These are phyloP conservation scores for Engraulis encrasicolus DNA, from an alignment of 2,113 vertebrate genomes.

Conservation along the genomic window DNA sequence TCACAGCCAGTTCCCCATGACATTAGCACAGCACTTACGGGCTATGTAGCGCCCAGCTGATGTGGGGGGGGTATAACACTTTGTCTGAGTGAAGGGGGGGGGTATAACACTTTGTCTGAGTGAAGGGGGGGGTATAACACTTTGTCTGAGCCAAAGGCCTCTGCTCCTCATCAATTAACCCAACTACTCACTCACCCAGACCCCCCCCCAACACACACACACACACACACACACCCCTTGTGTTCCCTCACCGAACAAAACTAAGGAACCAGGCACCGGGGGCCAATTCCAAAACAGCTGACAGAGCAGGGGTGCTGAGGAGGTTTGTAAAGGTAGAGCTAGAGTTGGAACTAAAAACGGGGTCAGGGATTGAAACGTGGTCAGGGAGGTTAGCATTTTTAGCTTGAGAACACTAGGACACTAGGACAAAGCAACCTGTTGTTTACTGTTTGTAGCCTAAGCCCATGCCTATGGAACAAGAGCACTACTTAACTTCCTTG, in stretches of 20 bases:
- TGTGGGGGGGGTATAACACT: background rate
- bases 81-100: background rate
- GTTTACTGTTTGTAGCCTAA: background rate
- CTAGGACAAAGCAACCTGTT: background rate
- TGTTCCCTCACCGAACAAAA: background rate
- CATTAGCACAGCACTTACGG: slow-evolving; percentile 33
- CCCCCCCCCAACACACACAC: background rate
- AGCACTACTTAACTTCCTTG: background rate
- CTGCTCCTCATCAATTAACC: background rate
- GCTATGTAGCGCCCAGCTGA: slow-evolving; percentile 2
- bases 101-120: background rate
- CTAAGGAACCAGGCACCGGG: background rate
- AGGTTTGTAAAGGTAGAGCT: background rate
- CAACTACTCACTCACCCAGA: background rate
- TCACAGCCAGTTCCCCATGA: slow-evolving; percentile 40
- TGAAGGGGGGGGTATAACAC: background rate
- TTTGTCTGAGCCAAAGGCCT: background rate
- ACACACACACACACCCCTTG: background rate
- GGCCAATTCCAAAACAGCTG: background rate
- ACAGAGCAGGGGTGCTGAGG: background rate
- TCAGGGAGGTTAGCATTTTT: background rate
- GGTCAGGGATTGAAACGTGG: background rate
- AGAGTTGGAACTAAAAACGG: background rate
- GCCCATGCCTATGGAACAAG: background rate
- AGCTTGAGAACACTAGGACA: background rate